Base-by-base conservation (phyloP, 2,113 vertebrate species). In the Spea multiplicata region DNA sequence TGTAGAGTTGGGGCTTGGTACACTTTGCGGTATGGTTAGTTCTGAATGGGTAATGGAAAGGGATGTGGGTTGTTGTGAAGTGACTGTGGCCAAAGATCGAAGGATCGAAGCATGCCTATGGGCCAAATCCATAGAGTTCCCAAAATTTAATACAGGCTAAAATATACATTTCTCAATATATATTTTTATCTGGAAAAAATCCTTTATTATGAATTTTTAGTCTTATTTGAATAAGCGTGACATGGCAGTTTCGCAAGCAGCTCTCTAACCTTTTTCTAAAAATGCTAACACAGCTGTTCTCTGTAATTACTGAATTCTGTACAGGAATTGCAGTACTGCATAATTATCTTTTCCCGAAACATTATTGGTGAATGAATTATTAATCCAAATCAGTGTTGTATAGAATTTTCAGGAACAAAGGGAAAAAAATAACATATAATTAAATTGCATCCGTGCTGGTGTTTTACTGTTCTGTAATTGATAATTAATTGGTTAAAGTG, bases 321-420 rank as follows among this genome's bases (percentile, higher is more conserved):
- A 88, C 90, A 91, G 93, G 92, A 92, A 92, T 89, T 92, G 91
- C 90, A 86, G 90, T 84, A 89, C 86, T 85, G 88, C 90, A 88
- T 93, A 93, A 93, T 93, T 93, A 91, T 91, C 91, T 91, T 92
- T 80, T 90, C 89, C 84, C 89, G 88, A 92, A 92, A 91, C 88
- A 88, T 92, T 89, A 93, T 91, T 93, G 87, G 92, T 87, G 86
- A 93, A 93, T 93, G 91, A 93, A 93, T 93, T 93, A 93, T 93
- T 93, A 93, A 93, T 93, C 91, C 91, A 87, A 91, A 93, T 92
- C 90, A 91, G 88, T 90, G 92, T 93, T 93, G 89, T 93, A 87
- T 91, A 86, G 90, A 91, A 93, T 93, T 93, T 93, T 88, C 84
- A 53, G 87, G 89, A 92, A 91, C 91, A 89, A 87, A 87, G 83